Evolutionary conservation across 2,113 vertebrate genomes (phyloP), one percentile per base, ranked within the genome.

Genomic region (Pelobates fuscus): DNA sequence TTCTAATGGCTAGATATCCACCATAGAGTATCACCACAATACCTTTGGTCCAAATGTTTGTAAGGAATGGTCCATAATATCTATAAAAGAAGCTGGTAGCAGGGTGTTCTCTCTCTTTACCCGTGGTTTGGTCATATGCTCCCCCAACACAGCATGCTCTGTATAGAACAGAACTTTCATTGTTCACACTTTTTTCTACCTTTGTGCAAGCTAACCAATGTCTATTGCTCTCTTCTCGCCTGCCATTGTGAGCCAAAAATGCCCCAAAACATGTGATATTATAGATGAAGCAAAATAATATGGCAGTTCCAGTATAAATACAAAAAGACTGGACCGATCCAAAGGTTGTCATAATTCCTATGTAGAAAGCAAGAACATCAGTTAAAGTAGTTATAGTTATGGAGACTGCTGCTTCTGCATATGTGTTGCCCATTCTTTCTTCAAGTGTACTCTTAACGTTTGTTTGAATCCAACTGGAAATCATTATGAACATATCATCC

Each of bases 401-500:
- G 63, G 95, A 95, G 46, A 95, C 86, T 0, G 91, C 94, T 20
- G 92, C 94, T 3, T 93, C 89, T 5, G 67, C 21, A 1, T 94
- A 95, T 17, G 93, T 91, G 2, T 71, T 69, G 0, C 90, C 84
- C 80, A 96, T 79, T 2, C 89, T 86, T 1, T 87, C 2, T 0
- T 11, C 71, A 54, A 89, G 78, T 3, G 0, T 78, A 44, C 82
- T 82, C 46, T 37, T 43, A 44, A 89, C 79, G 21, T 60, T 26
- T 27, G 91, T 95, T 80, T 88, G 86, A 72, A 95, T 91, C 94
- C 94, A 96, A 80, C 87, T 86, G 77, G 94, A 89, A n/a, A 96
- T 88, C 90, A 96, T 88, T 84, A 96, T 93, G 81, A 96, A 96
- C 92, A 94, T 93, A 71, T 96, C 92, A 81, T 97, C 93, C 0